Percentiles rank a stretch among this genome's conserved stretches.
phyloP scores from a whole-genome alignment of 30 jellyfish, hydroid and myxozoan species.

The Mastigias papua region DNA sequence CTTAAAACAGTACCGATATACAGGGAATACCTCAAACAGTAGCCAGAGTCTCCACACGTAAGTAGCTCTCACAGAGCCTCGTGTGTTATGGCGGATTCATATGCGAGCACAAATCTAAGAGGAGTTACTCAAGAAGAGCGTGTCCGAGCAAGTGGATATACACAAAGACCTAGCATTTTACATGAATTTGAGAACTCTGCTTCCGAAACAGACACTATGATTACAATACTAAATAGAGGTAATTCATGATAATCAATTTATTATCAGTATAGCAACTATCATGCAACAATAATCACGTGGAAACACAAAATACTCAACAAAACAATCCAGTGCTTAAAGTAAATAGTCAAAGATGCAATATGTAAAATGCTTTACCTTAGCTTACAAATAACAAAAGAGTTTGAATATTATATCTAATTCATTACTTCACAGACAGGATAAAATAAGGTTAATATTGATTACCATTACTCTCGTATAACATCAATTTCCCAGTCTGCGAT shows the following conservation, averaged over 20 bases:
- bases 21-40: conserved; percentile 68
- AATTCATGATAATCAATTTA: conserved; percentile 47
- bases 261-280: conserved; percentile 38
- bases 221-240: conserved; percentile 82
- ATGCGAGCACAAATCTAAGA: conserved; percentile 47
- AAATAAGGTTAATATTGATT: neutral
- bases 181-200: conserved; percentile 81
- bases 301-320: conserved; percentile 9
- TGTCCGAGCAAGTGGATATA: conserved; percentile 55
- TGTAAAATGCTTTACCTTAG: neutral
- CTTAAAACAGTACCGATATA: conserved; percentile 73
- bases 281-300: conserved; percentile 11
- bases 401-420: neutral
- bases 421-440: neutral
- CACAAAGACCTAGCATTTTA: conserved; percentile 70
- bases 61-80: conserved; percentile 43
- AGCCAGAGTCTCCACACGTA: conserved; percentile 55
- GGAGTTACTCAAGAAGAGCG: conserved; percentile 68
- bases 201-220: conserved; percentile 81
- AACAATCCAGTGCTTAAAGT: conserved; percentile 10
- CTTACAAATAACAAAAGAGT: neutral
- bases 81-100: conserved; percentile 81
- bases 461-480: neutral
- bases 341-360: neutral
- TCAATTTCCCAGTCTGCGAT: neutral